Evolutionary conservation across 2,113 vertebrate species (phyloP).

Genomic region (Misgurnus anguillicaudatus): DNA sequence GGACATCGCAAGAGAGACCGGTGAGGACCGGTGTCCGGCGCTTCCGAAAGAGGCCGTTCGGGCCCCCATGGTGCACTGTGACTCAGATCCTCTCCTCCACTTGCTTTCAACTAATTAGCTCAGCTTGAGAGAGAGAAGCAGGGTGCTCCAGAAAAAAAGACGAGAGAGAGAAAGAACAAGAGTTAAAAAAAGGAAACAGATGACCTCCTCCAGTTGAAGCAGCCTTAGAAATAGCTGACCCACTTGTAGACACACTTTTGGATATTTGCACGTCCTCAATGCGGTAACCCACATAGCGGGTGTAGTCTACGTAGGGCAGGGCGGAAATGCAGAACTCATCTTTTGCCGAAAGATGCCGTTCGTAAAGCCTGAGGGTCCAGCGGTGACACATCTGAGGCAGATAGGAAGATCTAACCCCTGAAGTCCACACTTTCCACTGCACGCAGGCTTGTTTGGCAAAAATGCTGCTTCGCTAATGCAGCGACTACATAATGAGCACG

Average conservation of each 20-base stretch:
- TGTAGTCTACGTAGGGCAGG: slow-evolving; percentile 50
- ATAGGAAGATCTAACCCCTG: slow-evolving; percentile 38
- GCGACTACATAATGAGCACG: slow-evolving; percentile 7
- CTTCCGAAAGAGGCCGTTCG: slow-evolving; percentile 72
- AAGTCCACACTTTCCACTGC: slow-evolving; percentile 39
- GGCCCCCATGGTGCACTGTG: slow-evolving; percentile 78
- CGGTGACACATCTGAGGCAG: slow-evolving; percentile 15
- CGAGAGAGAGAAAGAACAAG: slow-evolving; percentile 61
- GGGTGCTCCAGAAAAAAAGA: slow-evolving; percentile 58
- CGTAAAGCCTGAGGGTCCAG: slow-evolving; percentile 27
- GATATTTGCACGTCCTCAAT: slow-evolving; percentile 69
- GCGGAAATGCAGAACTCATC: slow-evolving; percentile 37
- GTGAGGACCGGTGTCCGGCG: slow-evolving; percentile 20
- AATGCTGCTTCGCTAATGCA: slow-evolving; percentile 12
- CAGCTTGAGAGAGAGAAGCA: slow-evolving; percentile 66
- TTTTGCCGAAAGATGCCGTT: slow-evolving; percentile 33
- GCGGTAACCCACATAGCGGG: slow-evolving; percentile 72
- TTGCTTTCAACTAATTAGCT: slow-evolving; percentile 80
- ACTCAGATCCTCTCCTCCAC: slow-evolving; percentile 53
- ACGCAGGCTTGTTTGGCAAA: slow-evolving; percentile 22
- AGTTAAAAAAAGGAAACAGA: slow-evolving; percentile 56
- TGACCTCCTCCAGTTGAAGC: slow-evolving; percentile 71
- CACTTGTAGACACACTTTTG: slow-evolving; percentile 79
- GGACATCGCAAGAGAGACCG: slow-evolving; percentile 40
- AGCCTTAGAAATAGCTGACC: slow-evolving; percentile 80